Percentiles rank a stretch among this genome's conserved stretches.
These are phyloP conservation scores for Rhogogaster chlorosoma DNA, from an alignment of 2,888 invertebrate species.

Conservation along the genomic window DNA sequence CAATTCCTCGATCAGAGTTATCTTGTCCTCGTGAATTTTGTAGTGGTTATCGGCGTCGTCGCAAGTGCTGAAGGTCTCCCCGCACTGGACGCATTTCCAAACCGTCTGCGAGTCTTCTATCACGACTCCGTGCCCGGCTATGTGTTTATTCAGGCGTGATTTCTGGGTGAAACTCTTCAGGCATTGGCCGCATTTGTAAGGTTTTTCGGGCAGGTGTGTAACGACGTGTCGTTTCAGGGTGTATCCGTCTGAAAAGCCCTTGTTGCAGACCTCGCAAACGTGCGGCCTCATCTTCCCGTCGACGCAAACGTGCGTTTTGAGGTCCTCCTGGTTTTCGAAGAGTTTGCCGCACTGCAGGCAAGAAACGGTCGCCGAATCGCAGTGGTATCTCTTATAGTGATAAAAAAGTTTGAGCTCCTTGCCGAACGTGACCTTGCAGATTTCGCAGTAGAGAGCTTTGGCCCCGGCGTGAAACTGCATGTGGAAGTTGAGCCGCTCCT, in stretches of 20 bases:
- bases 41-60: conserved; percentile 64
- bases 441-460: conserved; percentile 65
- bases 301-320: conserved; percentile 64
- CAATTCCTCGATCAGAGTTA: conserved; percentile 64
- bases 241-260: conserved; percentile 70
- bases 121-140: conserved; percentile 64
- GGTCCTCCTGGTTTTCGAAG: conserved; percentile 63
- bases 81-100: conserved; percentile 68
- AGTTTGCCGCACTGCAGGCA: conserved; percentile 70
- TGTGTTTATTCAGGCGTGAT: conserved; percentile 68
- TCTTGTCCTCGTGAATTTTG: conserved; percentile 62
- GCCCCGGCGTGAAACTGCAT: conserved; percentile 65
- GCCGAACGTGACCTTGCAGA: conserved; percentile 66
- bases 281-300: conserved; percentile 69
- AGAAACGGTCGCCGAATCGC: conserved; percentile 63
- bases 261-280: conserved; percentile 68
- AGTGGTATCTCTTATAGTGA: conserved; percentile 69
- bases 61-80: conserved; percentile 62
- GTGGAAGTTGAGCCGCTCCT: conserved; percentile 68
- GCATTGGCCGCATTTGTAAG: conserved; percentile 68
- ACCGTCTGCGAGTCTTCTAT: conserved; percentile 66
- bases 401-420: conserved; percentile 68
- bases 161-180: conserved; percentile 70
- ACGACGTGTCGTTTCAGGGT: conserved; percentile 69
- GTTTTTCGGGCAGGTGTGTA: conserved; percentile 69